These are phyloP conservation scores for Chrosomus eos DNA, from an alignment of 2,797 vertebrate species.

Conservation along the genomic window DNA sequence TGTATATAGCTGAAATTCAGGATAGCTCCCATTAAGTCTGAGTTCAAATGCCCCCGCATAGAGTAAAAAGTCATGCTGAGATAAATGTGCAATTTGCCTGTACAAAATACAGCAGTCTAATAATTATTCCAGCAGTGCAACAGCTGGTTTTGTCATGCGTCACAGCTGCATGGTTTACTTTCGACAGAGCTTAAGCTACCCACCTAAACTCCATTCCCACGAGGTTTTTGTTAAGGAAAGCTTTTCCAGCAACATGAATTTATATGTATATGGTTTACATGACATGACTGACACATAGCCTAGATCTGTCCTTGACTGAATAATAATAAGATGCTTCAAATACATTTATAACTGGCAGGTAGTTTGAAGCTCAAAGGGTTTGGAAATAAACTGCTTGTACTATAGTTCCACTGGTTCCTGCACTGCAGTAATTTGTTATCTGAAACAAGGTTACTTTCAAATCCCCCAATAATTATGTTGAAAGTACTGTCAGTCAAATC, in stretches of 20 bases:
- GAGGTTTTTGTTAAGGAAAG: neutral
- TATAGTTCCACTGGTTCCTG: conserved; percentile 17
- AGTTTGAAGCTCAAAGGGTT: conserved; percentile 29
- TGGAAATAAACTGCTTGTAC: conserved; percentile 17
- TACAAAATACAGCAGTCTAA: conserved; percentile 24
- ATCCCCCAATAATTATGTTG: conserved; percentile 32
- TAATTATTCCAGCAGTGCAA: neutral
- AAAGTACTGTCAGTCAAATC: conserved; percentile 49
- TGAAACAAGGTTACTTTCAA: conserved; percentile 34
- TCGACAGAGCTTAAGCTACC: conserved; percentile 12
- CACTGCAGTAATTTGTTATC: conserved; percentile 28
- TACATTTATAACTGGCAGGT: conserved; percentile 28
- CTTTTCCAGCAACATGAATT: conserved; percentile 5
- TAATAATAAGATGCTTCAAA: conserved; percentile 19
- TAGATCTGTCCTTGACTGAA: conserved; percentile 11
- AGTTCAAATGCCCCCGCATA: conserved; percentile 20
- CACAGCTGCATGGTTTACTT: conserved; percentile 22
- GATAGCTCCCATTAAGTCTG: neutral
- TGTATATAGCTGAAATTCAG: conserved; percentile 23
- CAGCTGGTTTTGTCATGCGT: conserved; percentile 9
- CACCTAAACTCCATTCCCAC: conserved; percentile 10
- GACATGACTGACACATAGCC: conserved; percentile 18
- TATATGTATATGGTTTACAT: neutral
- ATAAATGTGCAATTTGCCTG: conserved; percentile 10
- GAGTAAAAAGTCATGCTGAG: conserved; percentile 11